Evolutionary conservation across 2,113 vertebrate genomes (phyloP).

Genomic region (Picathartes gymnocephalus): DNA sequence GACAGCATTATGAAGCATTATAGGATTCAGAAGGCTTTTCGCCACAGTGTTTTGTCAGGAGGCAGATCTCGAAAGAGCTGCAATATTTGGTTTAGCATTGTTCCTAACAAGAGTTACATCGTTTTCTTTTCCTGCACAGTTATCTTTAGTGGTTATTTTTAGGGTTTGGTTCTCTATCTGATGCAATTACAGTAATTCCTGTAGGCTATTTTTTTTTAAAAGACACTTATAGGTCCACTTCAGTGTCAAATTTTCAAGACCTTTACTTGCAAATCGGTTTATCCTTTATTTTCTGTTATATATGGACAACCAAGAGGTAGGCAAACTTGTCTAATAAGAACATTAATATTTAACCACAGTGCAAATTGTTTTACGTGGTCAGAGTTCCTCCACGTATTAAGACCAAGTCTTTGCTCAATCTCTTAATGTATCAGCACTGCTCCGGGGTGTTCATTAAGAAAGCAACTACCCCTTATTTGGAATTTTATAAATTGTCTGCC

Average conservation of each 20-base stretch:
- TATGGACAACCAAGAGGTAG: neutral
- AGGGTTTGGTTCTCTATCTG: neutral
- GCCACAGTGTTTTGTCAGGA: neutral
- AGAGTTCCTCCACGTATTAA: neutral
- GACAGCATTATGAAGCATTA: neutral
- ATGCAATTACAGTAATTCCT: neutral
- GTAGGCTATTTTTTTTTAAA: neutral
- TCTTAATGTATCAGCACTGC: neutral
- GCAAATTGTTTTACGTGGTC: neutral
- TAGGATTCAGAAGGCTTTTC: neutral
- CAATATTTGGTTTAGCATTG: neutral
- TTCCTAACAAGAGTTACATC: neutral
- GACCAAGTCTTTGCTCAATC: neutral
- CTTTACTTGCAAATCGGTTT: neutral
- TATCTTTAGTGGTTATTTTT: neutral
- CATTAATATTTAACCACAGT: neutral
- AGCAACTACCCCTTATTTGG: neutral
- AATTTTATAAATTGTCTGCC: neutral
- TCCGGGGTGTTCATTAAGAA: neutral
- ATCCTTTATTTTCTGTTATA: neutral
- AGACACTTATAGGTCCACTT: neutral
- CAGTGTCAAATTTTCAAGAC: neutral
- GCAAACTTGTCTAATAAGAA: neutral
- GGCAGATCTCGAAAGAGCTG: neutral
- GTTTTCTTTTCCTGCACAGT: neutral